Percentiles rank a stretch among this genome's conserved stretches.
Evolutionary conservation across 1,140 invertebrate species (phyloP).

Genomic region (Parasteatoda tepidariorum): DNA sequence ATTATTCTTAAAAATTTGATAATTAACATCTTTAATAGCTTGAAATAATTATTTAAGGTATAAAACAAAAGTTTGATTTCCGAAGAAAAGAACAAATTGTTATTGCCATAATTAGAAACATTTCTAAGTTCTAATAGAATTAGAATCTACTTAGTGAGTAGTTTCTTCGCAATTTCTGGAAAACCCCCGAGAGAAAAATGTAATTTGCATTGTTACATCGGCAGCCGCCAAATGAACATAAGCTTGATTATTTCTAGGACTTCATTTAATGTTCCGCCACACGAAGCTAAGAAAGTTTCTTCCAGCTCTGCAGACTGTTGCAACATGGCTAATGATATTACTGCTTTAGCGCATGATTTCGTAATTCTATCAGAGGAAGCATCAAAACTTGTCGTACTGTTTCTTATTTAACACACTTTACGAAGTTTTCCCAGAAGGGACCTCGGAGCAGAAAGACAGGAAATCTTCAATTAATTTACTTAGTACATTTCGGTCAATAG

Average conservation of each 20-base stretch:
- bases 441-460: no score
- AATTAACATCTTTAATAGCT: no score
- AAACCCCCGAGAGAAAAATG: neutral
- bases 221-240: neutral
- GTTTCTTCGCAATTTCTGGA: neutral
- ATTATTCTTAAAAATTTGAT: no score
- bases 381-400: neutral
- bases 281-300: neutral
- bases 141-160: neutral
- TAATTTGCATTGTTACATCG: neutral
- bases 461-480: no score
- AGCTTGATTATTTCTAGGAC: neutral
- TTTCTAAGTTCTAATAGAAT: no score
- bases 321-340: neutral
- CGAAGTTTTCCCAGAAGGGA: no score
- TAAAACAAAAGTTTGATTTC: no score
- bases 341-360: neutral
- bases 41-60: no score
- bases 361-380: neutral
- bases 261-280: neutral
- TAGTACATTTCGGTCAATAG: no score
- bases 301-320: neutral
- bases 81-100: no score
- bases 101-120: no score
- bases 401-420: neutral